Evolutionary conservation across 2,113 vertebrate genomes (phyloP), one percentile per base, ranked within the genome.

Genomic region (Paramormyrops kingsleyae): DNA sequence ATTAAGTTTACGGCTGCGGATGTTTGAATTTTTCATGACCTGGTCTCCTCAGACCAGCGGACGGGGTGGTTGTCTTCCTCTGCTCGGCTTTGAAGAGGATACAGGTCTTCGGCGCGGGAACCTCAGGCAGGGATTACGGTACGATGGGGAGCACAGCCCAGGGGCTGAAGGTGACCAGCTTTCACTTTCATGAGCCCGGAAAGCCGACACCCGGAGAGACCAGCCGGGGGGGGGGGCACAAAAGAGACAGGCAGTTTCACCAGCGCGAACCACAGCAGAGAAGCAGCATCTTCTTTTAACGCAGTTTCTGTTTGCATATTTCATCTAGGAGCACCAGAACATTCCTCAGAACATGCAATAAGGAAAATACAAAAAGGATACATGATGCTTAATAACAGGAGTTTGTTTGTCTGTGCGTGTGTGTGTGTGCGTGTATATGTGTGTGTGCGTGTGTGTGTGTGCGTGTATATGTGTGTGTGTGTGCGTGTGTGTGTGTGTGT

Each of bases 21-120:
- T 91, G 92, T 91, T 70, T 94, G 89, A 94, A 94, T 93, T 92
- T 94, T 93, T 94, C 52, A 94, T 93, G 90, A 92, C 17, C 10
- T 4, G 59, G 49, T 56, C 88, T 90, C 90, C 91, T 90, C 91
- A 89, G 89, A 89, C 83, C 49, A 92, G 89, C 88, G 83, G 42
- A 89, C 83, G 88, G 66, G 87, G 91, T 92, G 24, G 31, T 85
- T 91, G 91, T 93, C 93, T 92, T 93, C 89, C 91, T 6, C 46
- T 56, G 90, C 91, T 92, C 87, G 88, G 89, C 85, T 92, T 91
- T 91, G 90, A 94, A 93, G 92, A 91, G 88, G 92, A 94, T 93
- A 89, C 92, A 92, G 46, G 90, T 91, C 85, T 92, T 90, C 87
- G 91, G 93, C 93, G 93, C 94, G 88, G 92, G 93, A 87, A 93